phyloP scores from a whole-genome alignment of 1,140 invertebrate genomes.

The Lepidurus couesii region DNA sequence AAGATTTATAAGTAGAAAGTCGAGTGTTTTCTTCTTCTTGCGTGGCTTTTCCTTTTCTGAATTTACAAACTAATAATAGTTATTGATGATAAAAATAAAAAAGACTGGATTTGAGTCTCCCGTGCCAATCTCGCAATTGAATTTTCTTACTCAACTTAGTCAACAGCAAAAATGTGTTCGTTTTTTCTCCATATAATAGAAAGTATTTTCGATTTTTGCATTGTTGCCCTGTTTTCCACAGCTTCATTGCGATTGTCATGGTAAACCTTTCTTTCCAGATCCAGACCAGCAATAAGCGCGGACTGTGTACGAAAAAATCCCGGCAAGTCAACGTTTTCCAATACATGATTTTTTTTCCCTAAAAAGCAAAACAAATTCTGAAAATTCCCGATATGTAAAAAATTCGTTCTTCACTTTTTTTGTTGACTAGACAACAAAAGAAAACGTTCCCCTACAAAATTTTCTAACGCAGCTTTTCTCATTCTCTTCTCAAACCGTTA shows the following conservation, averaged over 20 bases:
- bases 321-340: neutral
- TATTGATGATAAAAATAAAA: neutral
- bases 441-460: neutral
- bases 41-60: neutral
- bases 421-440: conserved; percentile 22
- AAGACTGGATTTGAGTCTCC: neutral
- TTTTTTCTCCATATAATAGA: neutral
- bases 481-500: neutral
- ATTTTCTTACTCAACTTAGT: neutral
- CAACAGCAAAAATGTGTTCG: neutral
- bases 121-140: neutral
- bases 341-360: neutral
- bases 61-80: neutral
- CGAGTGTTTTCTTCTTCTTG: neutral
- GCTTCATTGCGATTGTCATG: conserved; percentile 19
- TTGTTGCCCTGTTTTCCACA: conserved; percentile 12
- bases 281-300: neutral
- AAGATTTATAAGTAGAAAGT: conserved; percentile 12
- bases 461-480: neutral
- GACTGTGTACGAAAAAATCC: neutral
- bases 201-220: conserved; percentile 2
- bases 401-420: conserved; percentile 17
- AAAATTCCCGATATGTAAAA: conserved; percentile 8
- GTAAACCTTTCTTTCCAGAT: conserved; percentile 5
- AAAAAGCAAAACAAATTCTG: neutral